phyloP scores from a whole-genome alignment of 2,797 vertebrate species.

The Lacerta viridis region DNA sequence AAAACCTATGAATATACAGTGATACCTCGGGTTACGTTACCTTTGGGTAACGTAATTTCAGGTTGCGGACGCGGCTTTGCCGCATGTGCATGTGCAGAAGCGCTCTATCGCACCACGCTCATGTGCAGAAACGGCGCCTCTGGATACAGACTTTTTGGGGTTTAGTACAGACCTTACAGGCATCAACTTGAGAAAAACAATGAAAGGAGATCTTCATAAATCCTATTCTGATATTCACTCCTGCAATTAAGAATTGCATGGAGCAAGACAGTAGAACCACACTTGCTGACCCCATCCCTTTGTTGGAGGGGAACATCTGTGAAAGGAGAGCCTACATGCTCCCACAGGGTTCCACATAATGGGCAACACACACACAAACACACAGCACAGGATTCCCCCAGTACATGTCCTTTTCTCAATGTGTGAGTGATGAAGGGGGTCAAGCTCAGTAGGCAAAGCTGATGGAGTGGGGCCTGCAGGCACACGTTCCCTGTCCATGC shows the following conservation, averaged over 20 bases:
- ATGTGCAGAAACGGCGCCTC: too few relatives aligned
- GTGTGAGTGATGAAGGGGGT: not conserved
- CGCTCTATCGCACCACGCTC: too few relatives aligned
- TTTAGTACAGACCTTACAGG: not conserved
- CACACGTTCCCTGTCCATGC: not conserved
- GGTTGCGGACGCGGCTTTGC: too few relatives aligned
- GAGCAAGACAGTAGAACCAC: too few relatives aligned
- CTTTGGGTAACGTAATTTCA: too few relatives aligned
- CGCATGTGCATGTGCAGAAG: too few relatives aligned
- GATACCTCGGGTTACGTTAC: too few relatives aligned
- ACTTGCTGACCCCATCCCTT: not conserved
- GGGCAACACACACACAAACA: too few relatives aligned
- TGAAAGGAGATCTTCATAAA: not conserved
- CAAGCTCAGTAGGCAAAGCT: not conserved
- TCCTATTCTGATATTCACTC: not conserved
- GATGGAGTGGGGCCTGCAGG: not conserved
- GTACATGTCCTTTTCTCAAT: not conserved
- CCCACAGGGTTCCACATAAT: too few relatives aligned
- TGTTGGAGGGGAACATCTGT: not conserved
- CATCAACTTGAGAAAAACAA: constrained; percentile 22
- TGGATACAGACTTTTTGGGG: too few relatives aligned
- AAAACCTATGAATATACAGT: not conserved
- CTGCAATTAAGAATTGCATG: not conserved
- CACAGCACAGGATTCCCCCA: too few relatives aligned
- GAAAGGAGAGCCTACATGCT: not conserved